Evolutionary conservation across 2,113 vertebrate species (phyloP), one percentile per base, ranked within the genome.

Genomic region (Pteronura brasiliensis): DNA sequence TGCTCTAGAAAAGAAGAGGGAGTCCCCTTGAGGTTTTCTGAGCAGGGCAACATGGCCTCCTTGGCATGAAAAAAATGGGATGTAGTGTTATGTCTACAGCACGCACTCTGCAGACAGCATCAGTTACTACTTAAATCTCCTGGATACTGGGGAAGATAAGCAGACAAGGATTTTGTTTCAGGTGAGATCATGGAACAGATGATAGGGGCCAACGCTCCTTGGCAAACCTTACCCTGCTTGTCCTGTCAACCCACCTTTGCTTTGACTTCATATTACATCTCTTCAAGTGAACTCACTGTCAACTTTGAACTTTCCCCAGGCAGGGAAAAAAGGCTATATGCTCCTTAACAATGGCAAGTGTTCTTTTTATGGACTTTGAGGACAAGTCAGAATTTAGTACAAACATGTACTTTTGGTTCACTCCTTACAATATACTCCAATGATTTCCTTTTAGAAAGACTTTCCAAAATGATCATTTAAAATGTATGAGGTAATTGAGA

Each of bases 141-240:
- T 79, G 82, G 7, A 59, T 67, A 39, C 52, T 34, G 21, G 47
- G 72, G 67, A 90, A 84, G 76, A 95, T 79, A 95, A 92, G 59
- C 21, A 52, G 83, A 20, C 1, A 23, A 88, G 61, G 95, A 77
- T 96, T 98, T 57, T 86, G n/a, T 97, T 98, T 98, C 94, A 93
- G 92, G 65, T 82, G 88, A 94, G 29, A 77, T 94, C 86, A 95
- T 34, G 59, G 83, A 96, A 85, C 31, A 95, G 57, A 25, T 93
- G 65, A 77, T 17, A 86, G 27, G 87, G 76, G 47, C 20, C 71
- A 93, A 39, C 0, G 0, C 25, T 95, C 72, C 79, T 92, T 82
- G 18, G 61, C 52, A 86, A 95, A 69, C 27, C 72, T 94, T 88
- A 91, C 76, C 55, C 77, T 69, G 47, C 36, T 83, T 82, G 17